Base-by-base conservation (phyloP, 2,113 vertebrate genomes). In the Lagopus leucura region DNA sequence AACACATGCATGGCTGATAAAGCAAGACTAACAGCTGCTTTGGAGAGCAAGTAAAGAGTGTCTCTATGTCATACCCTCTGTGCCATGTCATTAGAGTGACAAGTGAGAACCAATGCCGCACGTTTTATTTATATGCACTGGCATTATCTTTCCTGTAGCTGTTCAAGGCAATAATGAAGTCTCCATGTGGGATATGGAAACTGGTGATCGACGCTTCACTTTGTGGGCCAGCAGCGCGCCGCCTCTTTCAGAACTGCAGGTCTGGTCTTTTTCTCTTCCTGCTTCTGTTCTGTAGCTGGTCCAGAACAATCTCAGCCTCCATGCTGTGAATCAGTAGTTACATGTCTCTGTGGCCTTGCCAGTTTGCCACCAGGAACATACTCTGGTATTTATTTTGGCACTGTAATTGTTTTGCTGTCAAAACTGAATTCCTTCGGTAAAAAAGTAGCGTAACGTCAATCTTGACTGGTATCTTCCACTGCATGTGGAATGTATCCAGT, bases 111-210 rank as follows among this genome's bases (percentile, higher is more conserved):
- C 3, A 52, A 54, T 30, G 27, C 1, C 10, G 32, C 40, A 13
- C 80, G 18, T 4, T 57, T 63, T 47, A 8, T 36, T 93, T 71
- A 48, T 92, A 50, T 75, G 25, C 74, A 40, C 42, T 92, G 91
- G 63, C 40, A 69, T 76, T 94, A 14, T 93, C 43, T 95, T 70
- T 82, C 83, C 58, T 82, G 30, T 58, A 99, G 99, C 99, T 87
- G 99, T 99, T 61, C 99, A 99, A 97, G 99, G 99, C 64, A 99
- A 99, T 85, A 99, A 99, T 19, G 99, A 99, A 92, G 99, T 99
- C 66, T 99, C 99, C 25, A 99, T 99, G 98, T 99, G 99, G 99
- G 99, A 99, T 98, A 99, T 99, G 99, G 99, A 99, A 97, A 99
- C 99, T 0, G 99, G 99, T 1, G 99, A 99, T 92, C 95, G 99